phyloP scores from a whole-genome alignment of 2,888 invertebrate genomes.

The Chymomyza caudatula region DNA sequence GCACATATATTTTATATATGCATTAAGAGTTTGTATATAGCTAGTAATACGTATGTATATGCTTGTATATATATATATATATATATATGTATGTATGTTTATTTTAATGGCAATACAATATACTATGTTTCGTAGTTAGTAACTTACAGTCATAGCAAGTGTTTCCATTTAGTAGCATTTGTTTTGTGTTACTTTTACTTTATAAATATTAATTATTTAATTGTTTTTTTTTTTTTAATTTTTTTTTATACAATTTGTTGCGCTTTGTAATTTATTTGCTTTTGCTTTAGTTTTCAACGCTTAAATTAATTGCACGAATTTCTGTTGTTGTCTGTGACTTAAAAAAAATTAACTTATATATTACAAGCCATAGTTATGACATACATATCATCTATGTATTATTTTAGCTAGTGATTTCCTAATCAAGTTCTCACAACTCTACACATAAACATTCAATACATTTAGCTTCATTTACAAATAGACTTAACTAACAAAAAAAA shows the following conservation, averaged over 20 bases:
- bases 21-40: constrained; percentile 22
- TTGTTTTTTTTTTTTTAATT: constrained; percentile 16
- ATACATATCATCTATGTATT: neutral
- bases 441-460: constrained; percentile 36
- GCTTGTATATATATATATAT: constrained; percentile 16
- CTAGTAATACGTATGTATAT: constrained; percentile 37
- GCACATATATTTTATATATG: constrained; percentile 17
- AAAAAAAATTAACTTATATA: constrained; percentile 8
- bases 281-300: constrained; percentile 14
- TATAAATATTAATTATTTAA: constrained; percentile 27
- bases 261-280: neutral
- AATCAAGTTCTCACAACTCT: neutral
- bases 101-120: constrained; percentile 62
- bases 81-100: neutral
- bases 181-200: constrained; percentile 25
- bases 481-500: constrained; percentile 25
- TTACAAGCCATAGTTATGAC: neutral
- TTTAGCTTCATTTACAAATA: constrained; percentile 34
- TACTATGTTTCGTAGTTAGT: constrained; percentile 25
- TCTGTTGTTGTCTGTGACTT: neutral
- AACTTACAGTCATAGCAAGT: constrained; percentile 62
- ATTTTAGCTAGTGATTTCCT: neutral
- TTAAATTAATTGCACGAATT: constrained; percentile 44
- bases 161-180: neutral
- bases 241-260: constrained; percentile 42